Conservation (phyloP, 1,140 invertebrate genomes). For the Arion vulgaris region DNA sequence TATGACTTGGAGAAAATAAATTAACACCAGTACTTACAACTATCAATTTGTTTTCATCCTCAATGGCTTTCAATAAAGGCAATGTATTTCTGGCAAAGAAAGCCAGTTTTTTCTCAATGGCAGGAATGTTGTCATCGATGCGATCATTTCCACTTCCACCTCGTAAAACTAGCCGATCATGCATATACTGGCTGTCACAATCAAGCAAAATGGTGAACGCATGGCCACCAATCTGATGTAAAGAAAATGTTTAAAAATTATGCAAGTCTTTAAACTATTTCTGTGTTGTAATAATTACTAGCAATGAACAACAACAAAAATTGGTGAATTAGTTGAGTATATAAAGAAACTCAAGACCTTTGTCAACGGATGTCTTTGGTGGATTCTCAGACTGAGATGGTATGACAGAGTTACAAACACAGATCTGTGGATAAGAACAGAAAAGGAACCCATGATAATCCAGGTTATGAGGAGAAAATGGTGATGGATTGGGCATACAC, state of each 20-base stretch:
- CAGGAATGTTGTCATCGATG: constrained; percentile 62
- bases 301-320: background rate
- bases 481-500: too few relatives aligned
- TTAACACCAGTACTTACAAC: constrained; percentile 56
- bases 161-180: constrained; percentile 56
- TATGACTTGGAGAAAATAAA: background rate
- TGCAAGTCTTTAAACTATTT: background rate
- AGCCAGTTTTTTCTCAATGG: constrained; percentile 59
- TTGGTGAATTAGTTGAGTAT: background rate
- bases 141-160: constrained; percentile 50
- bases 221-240: constrained; percentile 61
- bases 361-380: too few relatives aligned
- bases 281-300: too few relatives aligned
- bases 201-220: constrained; percentile 64
- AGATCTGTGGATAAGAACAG: too few relatives aligned
- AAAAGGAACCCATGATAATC: too few relatives aligned
- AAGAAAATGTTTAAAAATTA: too few relatives aligned
- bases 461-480: too few relatives aligned
- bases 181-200: constrained; percentile 65
- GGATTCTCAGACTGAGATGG: too few relatives aligned
- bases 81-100: constrained; percentile 66
- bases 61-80: constrained; percentile 62
- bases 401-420: too few relatives aligned
- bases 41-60: constrained; percentile 63
- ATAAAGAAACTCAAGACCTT: background rate